Base-by-base conservation (phyloP, 2,888 invertebrate genomes). In the Torymus tubicola region DNA sequence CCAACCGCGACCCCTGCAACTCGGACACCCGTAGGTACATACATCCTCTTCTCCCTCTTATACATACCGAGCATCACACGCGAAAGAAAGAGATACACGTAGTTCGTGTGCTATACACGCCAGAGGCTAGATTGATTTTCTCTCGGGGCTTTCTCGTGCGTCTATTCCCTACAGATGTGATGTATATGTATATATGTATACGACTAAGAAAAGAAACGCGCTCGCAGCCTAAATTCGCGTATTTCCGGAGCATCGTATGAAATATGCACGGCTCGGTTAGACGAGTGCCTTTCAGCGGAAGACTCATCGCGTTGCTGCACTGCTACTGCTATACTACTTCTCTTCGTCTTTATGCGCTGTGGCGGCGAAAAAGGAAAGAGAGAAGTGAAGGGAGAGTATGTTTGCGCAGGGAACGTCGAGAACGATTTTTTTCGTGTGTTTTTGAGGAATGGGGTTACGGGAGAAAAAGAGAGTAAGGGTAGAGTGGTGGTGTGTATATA, bases 191-290 rank as follows among this genome's bases (percentile, higher is more conserved):
- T n/a, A n/a, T n/a, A n/a, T n/a, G n/a, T n/a, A n/a, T n/a, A 21
- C n/a, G 63, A 53, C 52, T 31, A 31, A 16, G 18, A 60, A 58
- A 57, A 69, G 58, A n/a, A 21, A 70, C 13, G 64, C 50, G n/a
- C 74, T 52, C 5, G 60, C 64, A 76, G 69, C 71, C 79, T 76
- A 68, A 79, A 79, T 81, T 81, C 68, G 58, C 72, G 67, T 71
- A 78, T 81, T 81, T 76, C 72, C 79, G 78, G 78, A 53, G 53
- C 76, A 75, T 55, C 63, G 61, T 64, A 72, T 82, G 58, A 82
- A 82, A 80, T 82, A 82, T 82, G 77, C 77, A 82, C 24, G 52
- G 52, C 80, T 76, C 82, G 76, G 68, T 64, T 79, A 79, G 72
- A 82, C 69, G 76, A 77, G 70, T 61, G 80, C 18, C 80, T 82